phyloP scores from a whole-genome alignment of 2,113 vertebrate species.

The rabbit (Oryctolagus cuniculus) region mOryCun1.1 NC_091441.1:30817001-30817500 shows the following conservation, averaged over 20 bases:
- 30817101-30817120: slow-evolving; percentile 88
- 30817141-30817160: fast-evolving
- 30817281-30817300: neutral
- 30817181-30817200: neutral
- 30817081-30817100: slow-evolving; percentile 98
- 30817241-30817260: slow-evolving; percentile 12
- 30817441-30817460: neutral
- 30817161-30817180: neutral
- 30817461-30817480: neutral
- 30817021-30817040: slow-evolving; percentile 94
- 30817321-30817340: neutral
- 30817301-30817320: neutral
- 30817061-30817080: slow-evolving; percentile 95
- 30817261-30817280: slow-evolving; percentile 26
- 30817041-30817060: slow-evolving; percentile 97
- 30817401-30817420: neutral
- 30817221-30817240: neutral
- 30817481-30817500: no score
- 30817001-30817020: slow-evolving; percentile 96
- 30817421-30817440: neutral
- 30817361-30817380: neutral
- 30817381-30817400: neutral
- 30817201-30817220: neutral
- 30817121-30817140: neutral
- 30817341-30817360: neutral